Evolutionary conservation across 2,888 invertebrate genomes (phyloP).

Genomic region (Ornithoptera priamus): DNA sequence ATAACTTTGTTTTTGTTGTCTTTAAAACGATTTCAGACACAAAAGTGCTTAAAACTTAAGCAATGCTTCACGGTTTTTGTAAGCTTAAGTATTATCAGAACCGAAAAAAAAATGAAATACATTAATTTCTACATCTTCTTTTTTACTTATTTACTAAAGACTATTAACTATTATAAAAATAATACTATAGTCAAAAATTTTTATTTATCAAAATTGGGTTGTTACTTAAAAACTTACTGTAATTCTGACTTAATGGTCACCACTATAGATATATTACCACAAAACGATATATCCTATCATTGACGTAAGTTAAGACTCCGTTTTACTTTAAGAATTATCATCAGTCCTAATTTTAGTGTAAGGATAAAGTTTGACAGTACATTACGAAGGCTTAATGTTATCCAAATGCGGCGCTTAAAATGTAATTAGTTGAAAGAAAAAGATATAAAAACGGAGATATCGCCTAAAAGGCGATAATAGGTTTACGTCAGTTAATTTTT

Average conservation of each 20-base stretch:
- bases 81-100: neutral
- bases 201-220: too few species aligned
- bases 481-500: neutral
- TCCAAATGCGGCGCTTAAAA: conserved; percentile 20
- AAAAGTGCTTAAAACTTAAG: conserved; percentile 16
- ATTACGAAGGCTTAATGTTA: conserved; percentile 21
- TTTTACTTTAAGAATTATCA: conserved; percentile 21
- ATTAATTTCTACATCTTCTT: too few species aligned
- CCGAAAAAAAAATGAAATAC: neutral
- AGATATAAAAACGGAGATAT: conserved; percentile 10
- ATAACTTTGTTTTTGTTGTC: conserved; percentile 59
- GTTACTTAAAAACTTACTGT: neutral
- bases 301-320: conserved; percentile 1
- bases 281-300: neutral
- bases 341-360: conserved; percentile 13
- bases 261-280: neutral
- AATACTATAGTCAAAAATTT: too few species aligned
- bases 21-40: conserved; percentile 35
- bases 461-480: neutral
- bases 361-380: conserved; percentile 3
- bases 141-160: too few species aligned
- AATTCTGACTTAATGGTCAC: neutral
- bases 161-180: too few species aligned
- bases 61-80: conserved; percentile 10
- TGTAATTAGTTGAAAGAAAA: conserved; percentile 17